Evolutionary conservation across 2,888 invertebrate species (phyloP).

Genomic region (Petrolisthes cinctipes): DNA sequence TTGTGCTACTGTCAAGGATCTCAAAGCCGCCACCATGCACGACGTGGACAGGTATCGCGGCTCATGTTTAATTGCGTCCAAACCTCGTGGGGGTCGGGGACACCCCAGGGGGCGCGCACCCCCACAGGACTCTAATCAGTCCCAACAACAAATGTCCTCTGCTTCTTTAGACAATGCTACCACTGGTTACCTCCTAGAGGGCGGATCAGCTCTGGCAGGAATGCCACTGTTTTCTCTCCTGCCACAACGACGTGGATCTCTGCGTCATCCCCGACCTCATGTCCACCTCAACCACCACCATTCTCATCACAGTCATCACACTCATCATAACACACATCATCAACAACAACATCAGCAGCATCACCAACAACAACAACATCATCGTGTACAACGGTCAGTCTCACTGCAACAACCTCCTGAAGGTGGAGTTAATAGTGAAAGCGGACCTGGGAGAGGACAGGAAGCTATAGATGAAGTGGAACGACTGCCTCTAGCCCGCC

Average conservation of each 20-base stretch:
- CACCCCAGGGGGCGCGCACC: constrained; percentile 31
- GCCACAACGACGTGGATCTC: constrained; percentile 47
- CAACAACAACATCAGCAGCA: constrained; percentile 1
- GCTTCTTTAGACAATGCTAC: neutral
- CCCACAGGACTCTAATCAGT: constrained; percentile 36
- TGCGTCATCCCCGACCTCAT: constrained; percentile 28
- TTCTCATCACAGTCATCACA: constrained; percentile 29
- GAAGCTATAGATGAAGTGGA: constrained; percentile 50
- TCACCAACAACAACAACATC: constrained; percentile 15
- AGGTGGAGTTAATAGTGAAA: neutral
- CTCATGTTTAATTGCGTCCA: constrained; percentile 48
- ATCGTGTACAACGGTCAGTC: constrained; percentile 20
- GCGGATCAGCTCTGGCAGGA: constrained; percentile 45
- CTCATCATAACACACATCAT: constrained; percentile 3
- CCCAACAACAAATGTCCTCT: constrained; percentile 6
- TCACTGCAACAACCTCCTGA: neutral
- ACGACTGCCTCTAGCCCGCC: constrained; percentile 76
- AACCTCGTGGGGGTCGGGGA: constrained; percentile 43
- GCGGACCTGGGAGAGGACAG: neutral
- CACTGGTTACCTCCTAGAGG: constrained; percentile 33
- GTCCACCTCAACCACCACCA: constrained; percentile 30
- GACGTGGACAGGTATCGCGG: constrained; percentile 62
- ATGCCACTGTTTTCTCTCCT: constrained; percentile 51
- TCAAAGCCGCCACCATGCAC: constrained; percentile 46
- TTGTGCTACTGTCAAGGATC: constrained; percentile 20